These are phyloP conservation scores for Idris sp. DNA, from an alignment of 1,140 invertebrate species.

Conservation along the genomic window DNA sequence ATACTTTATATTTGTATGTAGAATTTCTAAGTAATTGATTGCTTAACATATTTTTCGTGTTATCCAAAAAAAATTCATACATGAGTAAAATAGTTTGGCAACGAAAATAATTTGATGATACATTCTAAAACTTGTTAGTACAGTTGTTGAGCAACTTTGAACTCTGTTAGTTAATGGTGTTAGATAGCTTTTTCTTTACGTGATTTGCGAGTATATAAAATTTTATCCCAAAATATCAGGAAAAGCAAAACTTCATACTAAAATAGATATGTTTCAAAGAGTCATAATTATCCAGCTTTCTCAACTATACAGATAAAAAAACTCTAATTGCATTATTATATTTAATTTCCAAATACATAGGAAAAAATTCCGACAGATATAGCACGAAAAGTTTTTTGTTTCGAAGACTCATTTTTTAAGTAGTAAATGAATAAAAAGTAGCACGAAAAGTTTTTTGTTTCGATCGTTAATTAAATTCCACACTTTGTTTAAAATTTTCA, in stretches of 20 bases:
- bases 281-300: neutral
- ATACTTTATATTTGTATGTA: no score
- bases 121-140: constrained; percentile 45
- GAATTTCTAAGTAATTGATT: no score
- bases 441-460: no score
- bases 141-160: constrained; percentile 37
- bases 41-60: no score
- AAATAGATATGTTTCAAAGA: neutral
- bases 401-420: no score
- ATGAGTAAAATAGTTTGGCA: constrained; percentile 13
- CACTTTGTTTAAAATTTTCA: no score
- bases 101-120: constrained; percentile 31
- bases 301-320: neutral
- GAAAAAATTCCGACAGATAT: no score
- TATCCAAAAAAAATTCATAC: constrained; percentile 11
- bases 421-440: no score
- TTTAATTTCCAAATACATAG: no score
- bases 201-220: constrained; percentile 20
- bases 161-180: constrained; percentile 32
- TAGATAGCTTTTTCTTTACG: constrained; percentile 33
- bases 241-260: constrained; percentile 13
- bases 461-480: no score
- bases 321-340: no score
- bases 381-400: no score
- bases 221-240: constrained; percentile 1